These are phyloP conservation scores for Delphinus delphis DNA, from an alignment of 2,113 vertebrate species.

Conservation along the genomic window DNA sequence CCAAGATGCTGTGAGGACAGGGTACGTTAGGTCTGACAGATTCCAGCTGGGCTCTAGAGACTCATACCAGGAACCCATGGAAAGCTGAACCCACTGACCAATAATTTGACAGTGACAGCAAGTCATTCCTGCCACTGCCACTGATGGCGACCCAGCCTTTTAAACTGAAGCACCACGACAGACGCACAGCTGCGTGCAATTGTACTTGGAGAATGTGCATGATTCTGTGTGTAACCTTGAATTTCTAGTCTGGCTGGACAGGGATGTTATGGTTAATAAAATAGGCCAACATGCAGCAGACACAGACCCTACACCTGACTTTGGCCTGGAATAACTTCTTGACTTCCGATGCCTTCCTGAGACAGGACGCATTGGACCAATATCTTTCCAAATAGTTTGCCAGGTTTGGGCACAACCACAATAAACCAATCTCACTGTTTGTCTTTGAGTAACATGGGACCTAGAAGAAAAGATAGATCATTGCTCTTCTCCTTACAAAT, in stretches of 20 bases:
- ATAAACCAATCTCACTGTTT: not conserved
- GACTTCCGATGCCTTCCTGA: accelerated
- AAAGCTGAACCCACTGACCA: not conserved
- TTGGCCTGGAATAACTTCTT: no score
- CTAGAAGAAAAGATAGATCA: not conserved
- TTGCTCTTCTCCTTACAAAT: not conserved
- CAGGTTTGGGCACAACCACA: not conserved
- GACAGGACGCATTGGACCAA: accelerated
- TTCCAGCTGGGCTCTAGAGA: not conserved
- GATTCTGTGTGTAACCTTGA: no score
- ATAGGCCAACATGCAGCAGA: not conserved
- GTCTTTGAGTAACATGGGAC: not conserved
- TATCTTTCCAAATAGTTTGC: accelerated
- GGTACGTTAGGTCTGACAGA: accelerated
- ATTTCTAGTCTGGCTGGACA: accelerated
- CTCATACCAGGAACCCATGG: accelerated
- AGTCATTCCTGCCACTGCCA: accelerated
- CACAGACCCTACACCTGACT: no score
- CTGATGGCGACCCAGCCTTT: not conserved
- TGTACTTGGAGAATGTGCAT: accelerated
- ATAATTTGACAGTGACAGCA: accelerated
- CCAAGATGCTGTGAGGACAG: accelerated
- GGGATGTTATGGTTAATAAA: not conserved
- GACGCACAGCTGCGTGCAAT: accelerated
- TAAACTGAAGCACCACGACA: not conserved